These are phyloP conservation scores for Ochlodes sylvanus DNA, from an alignment of 2,888 invertebrate species.

Conservation along the genomic window DNA sequence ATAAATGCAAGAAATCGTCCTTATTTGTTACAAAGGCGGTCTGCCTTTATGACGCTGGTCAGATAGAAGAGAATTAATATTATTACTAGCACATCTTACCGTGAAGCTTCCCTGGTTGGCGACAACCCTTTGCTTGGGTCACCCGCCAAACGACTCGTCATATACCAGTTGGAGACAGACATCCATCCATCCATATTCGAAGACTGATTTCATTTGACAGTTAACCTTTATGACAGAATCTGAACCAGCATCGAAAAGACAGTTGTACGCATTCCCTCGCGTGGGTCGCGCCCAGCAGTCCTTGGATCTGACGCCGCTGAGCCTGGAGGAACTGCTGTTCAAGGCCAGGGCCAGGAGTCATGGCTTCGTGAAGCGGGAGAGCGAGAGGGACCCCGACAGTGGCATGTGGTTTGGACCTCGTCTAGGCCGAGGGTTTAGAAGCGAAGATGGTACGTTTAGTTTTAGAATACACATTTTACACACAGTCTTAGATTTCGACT, in stretches of 20 bases:
- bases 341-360: conserved; percentile 42
- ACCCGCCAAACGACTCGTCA: no score
- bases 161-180: no score
- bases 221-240: conserved; percentile 14
- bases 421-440: conserved; percentile 82
- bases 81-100: no score
- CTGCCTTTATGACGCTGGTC: no score
- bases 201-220: neutral
- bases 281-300: conserved; percentile 63
- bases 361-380: conserved; percentile 48
- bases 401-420: conserved; percentile 90
- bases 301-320: conserved; percentile 44
- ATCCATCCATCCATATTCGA: no score
- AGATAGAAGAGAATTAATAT: no score
- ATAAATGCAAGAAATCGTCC: no score
- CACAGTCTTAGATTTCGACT: no score
- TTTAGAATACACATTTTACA: no score
- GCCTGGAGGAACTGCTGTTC: conserved; percentile 47
- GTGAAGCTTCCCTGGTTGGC: no score
- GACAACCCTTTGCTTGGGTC: no score
- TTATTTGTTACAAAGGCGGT: no score
- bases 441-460: conserved; percentile 58
- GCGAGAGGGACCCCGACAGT: conserved; percentile 51
- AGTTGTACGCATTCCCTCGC: conserved; percentile 74
- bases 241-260: conserved; percentile 54